A percentile compares a stretch with the other conserved stretches of the same genome.
Evolutionary conservation across 2,113 vertebrate genomes (phyloP).

Genomic region (Pteruthius melanotis): DNA sequence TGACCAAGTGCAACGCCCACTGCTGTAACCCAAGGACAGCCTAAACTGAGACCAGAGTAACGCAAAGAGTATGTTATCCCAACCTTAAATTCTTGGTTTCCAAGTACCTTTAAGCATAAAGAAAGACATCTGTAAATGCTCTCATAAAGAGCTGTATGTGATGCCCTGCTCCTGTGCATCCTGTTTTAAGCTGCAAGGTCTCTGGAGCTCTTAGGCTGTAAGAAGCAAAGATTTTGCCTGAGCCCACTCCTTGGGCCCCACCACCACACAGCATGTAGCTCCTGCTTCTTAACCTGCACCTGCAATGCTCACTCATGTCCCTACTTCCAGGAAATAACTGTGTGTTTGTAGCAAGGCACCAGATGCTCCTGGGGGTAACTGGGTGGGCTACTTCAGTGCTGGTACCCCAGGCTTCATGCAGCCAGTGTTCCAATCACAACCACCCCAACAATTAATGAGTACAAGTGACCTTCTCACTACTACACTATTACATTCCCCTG

Average conservation of each 20-base stretch:
- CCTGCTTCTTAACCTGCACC: neutral
- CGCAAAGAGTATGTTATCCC: neutral
- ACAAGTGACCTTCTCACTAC: neutral
- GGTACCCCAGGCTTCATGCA: neutral
- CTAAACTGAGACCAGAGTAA: neutral
- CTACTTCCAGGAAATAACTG: neutral
- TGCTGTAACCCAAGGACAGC: neutral
- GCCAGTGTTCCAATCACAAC: neutral
- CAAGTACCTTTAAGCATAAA: neutral
- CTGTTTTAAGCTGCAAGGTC: neutral
- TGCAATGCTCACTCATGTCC: neutral
- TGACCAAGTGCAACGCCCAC: accelerated
- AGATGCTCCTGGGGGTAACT: neutral
- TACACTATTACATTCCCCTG: neutral
- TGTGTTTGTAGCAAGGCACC: neutral
- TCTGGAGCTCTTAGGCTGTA: neutral
- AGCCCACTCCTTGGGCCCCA: neutral
- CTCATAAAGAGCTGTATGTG: neutral
- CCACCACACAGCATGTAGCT: neutral
- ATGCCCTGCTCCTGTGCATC: accelerated
- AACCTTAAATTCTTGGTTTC: neutral
- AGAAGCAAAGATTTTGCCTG: neutral
- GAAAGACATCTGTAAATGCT: neutral
- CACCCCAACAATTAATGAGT: neutral
- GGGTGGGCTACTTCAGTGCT: neutral